Percentiles rank a stretch among this genome's conserved stretches.
These are phyloP conservation scores for Elaphurus davidianus DNA, from an alignment of 2,113 vertebrate genomes.

Conservation along the genomic window DNA sequence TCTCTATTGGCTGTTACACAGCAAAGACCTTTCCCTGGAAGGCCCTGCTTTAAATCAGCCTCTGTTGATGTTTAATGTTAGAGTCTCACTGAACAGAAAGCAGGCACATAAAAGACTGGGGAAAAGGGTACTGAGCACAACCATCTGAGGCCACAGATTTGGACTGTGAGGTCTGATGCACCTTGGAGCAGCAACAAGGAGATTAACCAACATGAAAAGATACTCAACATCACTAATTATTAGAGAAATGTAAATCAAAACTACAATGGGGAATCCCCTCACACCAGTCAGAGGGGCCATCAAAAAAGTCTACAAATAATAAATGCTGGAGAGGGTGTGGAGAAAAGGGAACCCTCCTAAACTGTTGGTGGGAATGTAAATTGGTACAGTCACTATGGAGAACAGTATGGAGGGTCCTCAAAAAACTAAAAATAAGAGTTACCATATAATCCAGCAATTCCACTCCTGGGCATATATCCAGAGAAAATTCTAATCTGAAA, in stretches of 20 bases:
- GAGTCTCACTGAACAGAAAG: background rate
- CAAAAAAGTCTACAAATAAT: background rate
- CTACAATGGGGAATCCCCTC: background rate
- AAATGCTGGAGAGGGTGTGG: background rate
- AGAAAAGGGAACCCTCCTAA: background rate
- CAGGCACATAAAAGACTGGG: background rate
- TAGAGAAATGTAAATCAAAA: background rate
- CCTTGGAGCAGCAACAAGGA: background rate
- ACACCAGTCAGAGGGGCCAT: background rate
- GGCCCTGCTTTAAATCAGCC: background rate
- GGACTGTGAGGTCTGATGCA: no score
- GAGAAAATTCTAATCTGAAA: background rate
- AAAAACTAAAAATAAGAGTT: background rate
- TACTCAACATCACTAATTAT: background rate
- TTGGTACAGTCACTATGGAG: background rate
- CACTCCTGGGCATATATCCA: background rate
- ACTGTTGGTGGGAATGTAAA: background rate
- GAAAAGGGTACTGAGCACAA: background rate
- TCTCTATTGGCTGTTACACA: background rate
- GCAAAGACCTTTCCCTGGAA: background rate
- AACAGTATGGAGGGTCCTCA: background rate
- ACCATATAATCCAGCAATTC: background rate
- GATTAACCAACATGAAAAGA: background rate
- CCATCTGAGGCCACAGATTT: background rate
- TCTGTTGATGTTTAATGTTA: background rate